Percentiles rank a stretch among this genome's conserved stretches.
These are phyloP conservation scores for Nomia melanderi DNA, from an alignment of 1,140 invertebrate species.

Conservation along the genomic window DNA sequence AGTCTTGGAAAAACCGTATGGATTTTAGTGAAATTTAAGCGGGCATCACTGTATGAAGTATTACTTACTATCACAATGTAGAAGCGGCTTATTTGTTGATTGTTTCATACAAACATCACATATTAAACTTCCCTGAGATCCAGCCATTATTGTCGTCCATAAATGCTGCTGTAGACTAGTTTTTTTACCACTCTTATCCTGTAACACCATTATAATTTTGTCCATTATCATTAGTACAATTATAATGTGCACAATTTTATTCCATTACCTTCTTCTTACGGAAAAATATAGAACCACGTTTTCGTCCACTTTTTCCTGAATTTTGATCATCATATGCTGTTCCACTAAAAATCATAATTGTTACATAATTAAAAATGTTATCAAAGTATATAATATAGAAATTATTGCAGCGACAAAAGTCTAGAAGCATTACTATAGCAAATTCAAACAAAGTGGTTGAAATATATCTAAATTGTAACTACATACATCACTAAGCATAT, in stretches of 20 bases:
- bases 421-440: slow-evolving; percentile 5
- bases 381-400: slow-evolving; percentile 5
- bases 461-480: not conserved
- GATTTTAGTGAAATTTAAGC: too few species aligned
- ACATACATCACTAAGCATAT: slow-evolving; percentile 11
- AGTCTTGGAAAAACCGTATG: too few species aligned
- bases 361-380: not conserved
- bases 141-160: slow-evolving; percentile 86
- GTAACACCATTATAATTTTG: slow-evolving; percentile 19
- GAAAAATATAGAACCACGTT: slow-evolving; percentile 93
- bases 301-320: slow-evolving; percentile 89
- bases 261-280: slow-evolving; percentile 89
- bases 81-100: slow-evolving; percentile 88
- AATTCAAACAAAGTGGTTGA: slow-evolving; percentile 17
- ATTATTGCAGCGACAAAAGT: not conserved
- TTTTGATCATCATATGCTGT: slow-evolving; percentile 87
- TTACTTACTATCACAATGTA: slow-evolving; percentile 86
- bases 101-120: slow-evolving; percentile 93
- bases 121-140: slow-evolving; percentile 70
- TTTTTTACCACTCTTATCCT: slow-evolving; percentile 79
- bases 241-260: not conserved
- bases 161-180: slow-evolving; percentile 83
- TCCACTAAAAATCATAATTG: slow-evolving; percentile 66
- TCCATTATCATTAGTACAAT: not conserved
- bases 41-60: slow-evolving; percentile 10